These are phyloP conservation scores for Altica lythri DNA, from an alignment of 2,888 invertebrate genomes.

Conservation along the genomic window DNA sequence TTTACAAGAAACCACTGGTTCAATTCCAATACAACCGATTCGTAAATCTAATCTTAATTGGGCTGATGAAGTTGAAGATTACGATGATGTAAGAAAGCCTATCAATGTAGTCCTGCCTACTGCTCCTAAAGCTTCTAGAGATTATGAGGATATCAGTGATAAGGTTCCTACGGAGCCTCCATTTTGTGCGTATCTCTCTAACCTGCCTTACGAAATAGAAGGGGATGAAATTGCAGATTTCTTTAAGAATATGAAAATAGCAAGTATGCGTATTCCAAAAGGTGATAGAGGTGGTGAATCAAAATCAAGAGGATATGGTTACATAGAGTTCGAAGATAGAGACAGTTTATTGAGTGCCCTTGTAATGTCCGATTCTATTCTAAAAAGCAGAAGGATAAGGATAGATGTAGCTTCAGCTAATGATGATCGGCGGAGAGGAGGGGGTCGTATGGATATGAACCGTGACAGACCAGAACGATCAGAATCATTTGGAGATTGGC, in stretches of 20 bases:
- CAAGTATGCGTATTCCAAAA: constrained; percentile 77
- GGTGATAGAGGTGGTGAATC: constrained; percentile 69
- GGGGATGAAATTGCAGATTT: constrained; percentile 83
- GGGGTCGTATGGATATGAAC: constrained; percentile 61
- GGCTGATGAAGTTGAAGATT: constrained; percentile 84
- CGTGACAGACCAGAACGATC: constrained; percentile 64
- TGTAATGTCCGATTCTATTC: constrained; percentile 77
- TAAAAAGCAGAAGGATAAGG: constrained; percentile 76
- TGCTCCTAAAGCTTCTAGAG: constrained; percentile 86
- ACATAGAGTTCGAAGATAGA: constrained; percentile 88
- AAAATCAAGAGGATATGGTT: constrained; percentile 85
- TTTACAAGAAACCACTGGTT: constrained; percentile 70
- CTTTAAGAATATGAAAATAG: constrained; percentile 76
- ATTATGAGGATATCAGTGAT: constrained; percentile 81
- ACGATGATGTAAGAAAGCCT: constrained; percentile 49
- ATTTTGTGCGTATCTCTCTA: constrained; percentile 87
- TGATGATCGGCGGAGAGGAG: constrained; percentile 70
- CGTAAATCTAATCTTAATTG: constrained; percentile 65
- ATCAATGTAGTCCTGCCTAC: constrained; percentile 80
- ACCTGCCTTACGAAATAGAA: constrained; percentile 89
- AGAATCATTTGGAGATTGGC: constrained; percentile 78
- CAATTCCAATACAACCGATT: constrained; percentile 60
- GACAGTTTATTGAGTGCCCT: constrained; percentile 85
- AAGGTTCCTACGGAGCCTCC: constrained; percentile 84
- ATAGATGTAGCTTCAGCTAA: constrained; percentile 79